A percentile compares a stretch with the other conserved stretches of the same genome.
Evolutionary conservation across 2,113 vertebrate species (phyloP).

Genomic region (Rhinopithecus roxellana): DNA sequence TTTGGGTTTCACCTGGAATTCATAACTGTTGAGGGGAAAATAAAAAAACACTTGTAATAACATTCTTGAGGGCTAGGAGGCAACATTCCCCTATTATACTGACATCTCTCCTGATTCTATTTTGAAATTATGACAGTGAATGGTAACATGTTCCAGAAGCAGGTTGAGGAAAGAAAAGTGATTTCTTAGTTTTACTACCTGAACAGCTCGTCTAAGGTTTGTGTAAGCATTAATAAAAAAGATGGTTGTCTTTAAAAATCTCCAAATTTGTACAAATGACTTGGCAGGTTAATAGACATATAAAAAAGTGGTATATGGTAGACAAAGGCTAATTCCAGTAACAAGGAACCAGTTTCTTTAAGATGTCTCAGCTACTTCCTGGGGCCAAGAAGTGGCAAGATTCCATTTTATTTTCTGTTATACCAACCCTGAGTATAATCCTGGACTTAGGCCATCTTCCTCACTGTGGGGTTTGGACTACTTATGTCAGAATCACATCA

Average conservation of each 20-base stretch:
- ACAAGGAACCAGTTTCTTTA: background rate
- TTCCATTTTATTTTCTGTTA: background rate
- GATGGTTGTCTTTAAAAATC: background rate
- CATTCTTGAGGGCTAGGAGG: background rate
- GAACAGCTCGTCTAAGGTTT: slow-evolving; percentile 16
- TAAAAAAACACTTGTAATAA: slow-evolving; percentile 47
- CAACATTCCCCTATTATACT: background rate
- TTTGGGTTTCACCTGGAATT: slow-evolving; percentile 94
- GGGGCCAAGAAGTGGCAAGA: background rate
- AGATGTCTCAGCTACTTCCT: background rate
- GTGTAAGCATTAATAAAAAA: background rate
- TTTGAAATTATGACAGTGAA: background rate
- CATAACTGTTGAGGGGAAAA: slow-evolving; percentile 87
- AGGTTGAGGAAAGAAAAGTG: background rate
- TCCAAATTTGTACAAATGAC: background rate
- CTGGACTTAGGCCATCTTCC: background rate
- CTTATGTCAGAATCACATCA: background rate
- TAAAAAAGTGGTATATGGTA: background rate
- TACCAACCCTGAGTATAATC: background rate
- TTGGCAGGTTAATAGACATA: background rate
- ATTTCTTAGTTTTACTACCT: slow-evolving; percentile 1
- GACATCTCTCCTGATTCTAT: background rate
- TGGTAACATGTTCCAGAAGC: background rate
- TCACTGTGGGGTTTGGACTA: background rate
- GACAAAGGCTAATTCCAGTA: background rate